Base-by-base conservation (phyloP, 2,113 vertebrate species). In the Tretioscincus oriximinensis region DNA sequence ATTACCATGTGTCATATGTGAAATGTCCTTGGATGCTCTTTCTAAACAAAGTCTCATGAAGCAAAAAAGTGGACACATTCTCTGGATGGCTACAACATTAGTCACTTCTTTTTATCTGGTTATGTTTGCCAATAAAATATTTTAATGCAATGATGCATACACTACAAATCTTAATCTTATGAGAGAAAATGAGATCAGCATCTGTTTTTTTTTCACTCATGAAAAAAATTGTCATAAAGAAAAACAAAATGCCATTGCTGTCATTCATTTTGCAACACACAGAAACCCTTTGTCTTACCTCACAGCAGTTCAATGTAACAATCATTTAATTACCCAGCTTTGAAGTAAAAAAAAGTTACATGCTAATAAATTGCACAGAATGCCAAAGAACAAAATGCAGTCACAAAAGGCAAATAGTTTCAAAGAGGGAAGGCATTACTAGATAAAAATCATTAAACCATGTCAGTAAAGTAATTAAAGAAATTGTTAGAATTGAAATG, bases 261-360 rank as follows among this genome's bases (percentile, higher is more conserved):
- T 78, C 71, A 82, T 5, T 72, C 6, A 64, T 35, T 77, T 82
- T 82, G 29, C 61, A 24, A 21, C 71, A 31, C 5, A 1, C 41
- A 47, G 63, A 79, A 2, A 16, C 76, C 1, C 24, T 20, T 66
- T 9, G 73, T 85, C 72, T 82, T 85, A 21, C 47, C 70, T 82
- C 83, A 77, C 4, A 2, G 70, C 81, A 60, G 77, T 63, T 47
- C 73, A 31, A 67, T 85, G 8, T 51, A 77, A 77, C 60, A 82
- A 68, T 72, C 26, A 81, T 78, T 76, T 82, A 89, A 85, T 81
- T 86, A 84, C n/a, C 70, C 66, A 76, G 72, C 66, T 80, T 71
- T 84, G 83, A 80, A 24, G 78, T 21, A 28, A 73, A 58, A 86
- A 82, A 82, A 51, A 75, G 68, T 58, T 81, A 88, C 63, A 1